Conservation (phyloP, 2,797 vertebrate genomes). For the Gambelia wislizenii region DNA sequence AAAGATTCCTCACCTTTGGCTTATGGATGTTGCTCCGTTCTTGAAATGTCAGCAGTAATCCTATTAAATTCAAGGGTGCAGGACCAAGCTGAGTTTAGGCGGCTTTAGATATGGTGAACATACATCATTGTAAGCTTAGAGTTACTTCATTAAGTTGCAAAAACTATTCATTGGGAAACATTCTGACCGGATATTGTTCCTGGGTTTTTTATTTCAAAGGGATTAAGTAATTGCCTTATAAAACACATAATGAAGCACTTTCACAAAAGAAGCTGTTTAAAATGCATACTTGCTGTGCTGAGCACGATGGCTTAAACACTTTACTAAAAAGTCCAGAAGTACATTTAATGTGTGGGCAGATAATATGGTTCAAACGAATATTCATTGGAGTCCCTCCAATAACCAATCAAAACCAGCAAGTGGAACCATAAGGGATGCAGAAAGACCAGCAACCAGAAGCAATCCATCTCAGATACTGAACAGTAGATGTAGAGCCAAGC, state of each 20-base stretch:
- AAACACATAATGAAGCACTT: slow-evolving; percentile 50
- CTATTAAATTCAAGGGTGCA: neutral
- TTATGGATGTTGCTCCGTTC: neutral
- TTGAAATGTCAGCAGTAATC: neutral
- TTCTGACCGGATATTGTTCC: slow-evolving; percentile 37
- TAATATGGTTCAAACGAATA: slow-evolving; percentile 52
- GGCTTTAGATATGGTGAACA: neutral
- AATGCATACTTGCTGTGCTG: slow-evolving; percentile 47
- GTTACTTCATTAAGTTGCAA: slow-evolving; percentile 21
- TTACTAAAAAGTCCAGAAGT: slow-evolving; percentile 49
- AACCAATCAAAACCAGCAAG: slow-evolving; percentile 57
- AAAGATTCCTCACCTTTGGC: neutral
- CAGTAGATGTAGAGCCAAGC: rapidly evolving
- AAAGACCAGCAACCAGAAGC: slow-evolving; percentile 19
- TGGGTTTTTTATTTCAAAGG: slow-evolving; percentile 33
- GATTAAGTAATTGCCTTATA: slow-evolving; percentile 35
- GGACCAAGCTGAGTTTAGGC: slow-evolving; percentile 13
- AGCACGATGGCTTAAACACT: slow-evolving; percentile 58
- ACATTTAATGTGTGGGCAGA: slow-evolving; percentile 47
- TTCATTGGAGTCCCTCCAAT: slow-evolving; percentile 45
- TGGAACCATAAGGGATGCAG: slow-evolving; percentile 30
- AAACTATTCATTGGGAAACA: slow-evolving; percentile 22
- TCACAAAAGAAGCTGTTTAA: slow-evolving; percentile 56
- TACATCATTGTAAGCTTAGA: slow-evolving; percentile 37
- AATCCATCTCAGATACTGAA: neutral